A percentile compares a stretch with the other conserved stretches of the same genome.
Evolutionary conservation across 2,113 vertebrate genomes (phyloP).

Genomic region (Setophaga coronata): DNA sequence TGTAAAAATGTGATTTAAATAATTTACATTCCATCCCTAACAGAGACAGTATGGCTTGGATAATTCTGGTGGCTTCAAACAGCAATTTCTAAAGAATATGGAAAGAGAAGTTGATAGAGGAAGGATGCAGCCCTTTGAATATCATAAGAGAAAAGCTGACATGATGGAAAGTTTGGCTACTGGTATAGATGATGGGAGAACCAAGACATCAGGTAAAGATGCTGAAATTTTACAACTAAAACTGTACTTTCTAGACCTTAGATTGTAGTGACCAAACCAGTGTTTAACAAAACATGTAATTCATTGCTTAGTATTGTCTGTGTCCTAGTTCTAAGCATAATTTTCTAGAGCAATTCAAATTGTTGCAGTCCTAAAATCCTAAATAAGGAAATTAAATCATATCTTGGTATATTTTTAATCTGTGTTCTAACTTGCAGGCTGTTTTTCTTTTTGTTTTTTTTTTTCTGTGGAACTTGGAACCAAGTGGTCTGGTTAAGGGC

Average conservation of each 20-base stretch:
- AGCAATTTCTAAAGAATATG: slow-evolving; percentile 85
- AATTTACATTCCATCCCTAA: neutral
- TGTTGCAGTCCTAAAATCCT: neutral
- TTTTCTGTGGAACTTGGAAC: neutral
- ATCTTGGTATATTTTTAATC: neutral
- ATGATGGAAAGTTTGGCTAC: slow-evolving; percentile 89
- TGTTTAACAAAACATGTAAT: neutral
- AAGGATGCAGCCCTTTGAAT: slow-evolving; percentile 84
- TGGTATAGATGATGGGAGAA: slow-evolving; percentile 88
- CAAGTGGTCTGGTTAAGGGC: neutral
- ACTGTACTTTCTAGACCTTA: neutral
- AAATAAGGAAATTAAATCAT: neutral
- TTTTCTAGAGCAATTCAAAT: neutral
- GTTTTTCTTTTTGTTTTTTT: too few relatives aligned
- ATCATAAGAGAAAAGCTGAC: slow-evolving; percentile 84
- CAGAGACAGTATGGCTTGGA: slow-evolving; percentile 90
- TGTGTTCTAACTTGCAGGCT: neutral
- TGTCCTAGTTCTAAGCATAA: neutral
- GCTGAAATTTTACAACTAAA: neutral
- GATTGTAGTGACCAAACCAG: neutral
- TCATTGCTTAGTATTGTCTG: neutral
- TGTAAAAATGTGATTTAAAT: neutral
- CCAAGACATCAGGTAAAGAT: slow-evolving; percentile 83
- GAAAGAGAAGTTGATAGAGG: slow-evolving; percentile 86
- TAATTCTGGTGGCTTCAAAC: slow-evolving; percentile 86